phyloP scores from a whole-genome alignment of 2,113 vertebrate genomes.

The Apistogramma diplotaenia region DNA sequence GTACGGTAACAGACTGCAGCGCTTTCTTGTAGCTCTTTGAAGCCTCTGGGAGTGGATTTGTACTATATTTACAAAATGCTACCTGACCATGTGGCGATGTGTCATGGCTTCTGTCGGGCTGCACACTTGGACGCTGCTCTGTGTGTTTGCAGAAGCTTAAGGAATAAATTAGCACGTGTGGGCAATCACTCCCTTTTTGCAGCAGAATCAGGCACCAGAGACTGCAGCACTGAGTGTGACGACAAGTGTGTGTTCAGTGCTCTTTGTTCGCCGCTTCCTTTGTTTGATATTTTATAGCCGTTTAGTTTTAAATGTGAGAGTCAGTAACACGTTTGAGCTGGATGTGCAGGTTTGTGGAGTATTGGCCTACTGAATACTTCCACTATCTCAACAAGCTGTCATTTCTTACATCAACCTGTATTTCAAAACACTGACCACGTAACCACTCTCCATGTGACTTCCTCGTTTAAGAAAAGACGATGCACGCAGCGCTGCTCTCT shows the following conservation, averaged over 20 bases:
- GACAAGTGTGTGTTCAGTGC: slow-evolving; percentile 1
- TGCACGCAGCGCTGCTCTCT: neutral
- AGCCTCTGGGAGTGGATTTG: slow-evolving; percentile 5
- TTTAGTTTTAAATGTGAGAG: neutral
- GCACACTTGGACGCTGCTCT: slow-evolving; percentile 69
- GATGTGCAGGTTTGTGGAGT: neutral
- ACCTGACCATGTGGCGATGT: slow-evolving; percentile 78
- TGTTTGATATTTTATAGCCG: neutral
- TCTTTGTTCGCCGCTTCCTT: neutral
- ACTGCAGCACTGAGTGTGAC: slow-evolving; percentile 12
- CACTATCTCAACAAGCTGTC: neutral
- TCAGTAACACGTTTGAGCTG: neutral
- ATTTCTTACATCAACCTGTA: neutral
- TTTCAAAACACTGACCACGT: neutral
- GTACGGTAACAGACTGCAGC: neutral
- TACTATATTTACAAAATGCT: slow-evolving; percentile 63
- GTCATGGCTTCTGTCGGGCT: slow-evolving; percentile 78
- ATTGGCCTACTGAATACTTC: neutral
- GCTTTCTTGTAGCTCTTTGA: neutral
- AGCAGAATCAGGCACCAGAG: slow-evolving; percentile 38
- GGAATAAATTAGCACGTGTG: slow-evolving; percentile 80
- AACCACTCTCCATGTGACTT: neutral
- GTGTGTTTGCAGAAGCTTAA: slow-evolving; percentile 69
- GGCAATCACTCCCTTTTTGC: slow-evolving; percentile 60
- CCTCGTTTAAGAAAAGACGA: neutral